phyloP scores from a whole-genome alignment of 2,797 vertebrate genomes.

The Typhlichthys eigenmanni region DNA sequence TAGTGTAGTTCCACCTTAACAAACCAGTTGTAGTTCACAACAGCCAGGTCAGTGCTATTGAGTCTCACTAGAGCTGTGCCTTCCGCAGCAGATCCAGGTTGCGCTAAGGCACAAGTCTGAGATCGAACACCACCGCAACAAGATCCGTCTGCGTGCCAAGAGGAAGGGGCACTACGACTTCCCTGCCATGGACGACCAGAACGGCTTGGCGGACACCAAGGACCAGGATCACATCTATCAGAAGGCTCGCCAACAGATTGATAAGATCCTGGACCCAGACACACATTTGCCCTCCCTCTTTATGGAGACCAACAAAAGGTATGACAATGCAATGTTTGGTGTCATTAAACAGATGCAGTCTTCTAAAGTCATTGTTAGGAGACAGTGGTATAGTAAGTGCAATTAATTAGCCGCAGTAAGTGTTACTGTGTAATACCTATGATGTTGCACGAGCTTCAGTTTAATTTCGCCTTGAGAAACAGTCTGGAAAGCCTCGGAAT shows the following conservation, averaged over 20 bases:
- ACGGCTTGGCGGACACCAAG: slow-evolving; percentile 80
- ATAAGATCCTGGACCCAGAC: slow-evolving; percentile 94
- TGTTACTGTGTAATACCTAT: no score
- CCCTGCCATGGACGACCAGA: slow-evolving; percentile 87
- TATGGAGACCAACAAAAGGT: slow-evolving; percentile 94
- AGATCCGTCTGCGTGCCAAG: slow-evolving; percentile 95
- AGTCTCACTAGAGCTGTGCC: no score
- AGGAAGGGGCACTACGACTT: slow-evolving; percentile 98
- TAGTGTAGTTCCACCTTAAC: no score
- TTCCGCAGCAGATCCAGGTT: slow-evolving; percentile 85
- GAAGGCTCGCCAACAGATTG: slow-evolving; percentile 93
- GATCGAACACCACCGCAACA: slow-evolving; percentile 98
- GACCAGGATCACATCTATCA: slow-evolving; percentile 92
- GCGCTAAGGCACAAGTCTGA: slow-evolving; percentile 95
- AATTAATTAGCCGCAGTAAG: no score
- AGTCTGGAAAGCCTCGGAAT: no score
- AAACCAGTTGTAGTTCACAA: no score
- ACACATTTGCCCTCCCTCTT: slow-evolving; percentile 84
- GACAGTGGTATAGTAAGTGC: no score
- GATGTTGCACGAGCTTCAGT: no score
- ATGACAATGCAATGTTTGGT: not conserved
- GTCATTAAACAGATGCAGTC: not conserved
- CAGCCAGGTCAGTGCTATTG: no score
- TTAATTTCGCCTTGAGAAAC: no score
- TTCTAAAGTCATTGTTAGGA: no score